Base-by-base conservation (phyloP, 2,113 vertebrate species). In the Anolis sagrei region DNA sequence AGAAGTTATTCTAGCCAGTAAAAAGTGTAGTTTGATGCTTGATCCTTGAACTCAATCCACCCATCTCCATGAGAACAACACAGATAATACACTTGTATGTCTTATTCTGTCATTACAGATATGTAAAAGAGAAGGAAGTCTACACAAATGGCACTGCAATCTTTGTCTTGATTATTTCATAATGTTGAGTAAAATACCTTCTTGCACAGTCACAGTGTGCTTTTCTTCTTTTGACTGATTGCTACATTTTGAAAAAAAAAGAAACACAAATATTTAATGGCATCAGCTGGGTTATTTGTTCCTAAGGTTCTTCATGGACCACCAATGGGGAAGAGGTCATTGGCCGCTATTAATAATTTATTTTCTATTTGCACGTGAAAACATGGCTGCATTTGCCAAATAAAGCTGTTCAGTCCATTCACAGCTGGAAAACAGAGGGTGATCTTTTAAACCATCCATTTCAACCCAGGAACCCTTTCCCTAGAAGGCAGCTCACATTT, bases 151-250 rank as follows among this genome's bases (percentile, higher is more conserved):
- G 88, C 82, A 73, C 27, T 88, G 51, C 61, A 64, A 84, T 90
- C 86, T 89, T 79, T 73, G 3, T 91, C 91, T 88, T 90, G 90
- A 94, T 91, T 88, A 89, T 34, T 89, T 23, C 18, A 58, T 32
- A 89, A 32, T 77, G 7, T 32, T 86, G 82, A 80, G 86, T 90
- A 93, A 92, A 86, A 88, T 88, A 21, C 81, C 49, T 76, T 81
- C 51, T 25, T 89, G 68, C 64, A 83, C 18, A 36, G 8, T 21
- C 85, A 48, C 27, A 91, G 93, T 66, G 76, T 83, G n/a, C 88
- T 93, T 89, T 92, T 83, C 80, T 81, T 81, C 1, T 29, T 2
- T 78, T 77, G 82, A 94, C 78, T 73, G 68, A 91, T 84, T 84
- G 32, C 23, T 74, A 3, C 83, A 6, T 84, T 91, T 80, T 76